phyloP scores from a whole-genome alignment of 30 jellyfish, hydroid and myxozoan species.

The Sanderia malayensis region DNA sequence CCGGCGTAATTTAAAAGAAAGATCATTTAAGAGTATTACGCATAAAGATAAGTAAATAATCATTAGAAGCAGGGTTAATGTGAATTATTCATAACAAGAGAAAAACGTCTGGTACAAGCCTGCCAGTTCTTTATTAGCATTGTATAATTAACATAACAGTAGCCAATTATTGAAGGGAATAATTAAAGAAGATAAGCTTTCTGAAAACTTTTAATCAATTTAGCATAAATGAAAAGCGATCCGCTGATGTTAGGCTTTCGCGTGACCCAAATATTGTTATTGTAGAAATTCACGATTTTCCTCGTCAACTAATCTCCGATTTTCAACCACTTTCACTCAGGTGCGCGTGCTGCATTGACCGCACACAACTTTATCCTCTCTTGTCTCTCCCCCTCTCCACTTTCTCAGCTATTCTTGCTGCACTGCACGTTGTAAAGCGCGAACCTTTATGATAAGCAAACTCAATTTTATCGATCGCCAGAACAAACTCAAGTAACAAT shows the following conservation, averaged over 20 bases:
- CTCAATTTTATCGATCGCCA: too few species aligned
- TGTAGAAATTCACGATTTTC: not conserved
- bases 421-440: too few species aligned
- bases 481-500: too few species aligned
- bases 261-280: not conserved
- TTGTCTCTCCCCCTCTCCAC: too few species aligned
- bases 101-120: not conserved
- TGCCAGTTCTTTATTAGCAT: not conserved
- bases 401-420: too few species aligned
- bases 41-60: not conserved
- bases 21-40: not conserved
- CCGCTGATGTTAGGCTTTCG: not conserved
- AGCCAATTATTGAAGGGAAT: not conserved
- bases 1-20: not conserved
- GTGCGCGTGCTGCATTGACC: not conserved
- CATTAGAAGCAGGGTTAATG: not conserved
- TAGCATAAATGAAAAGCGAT: not conserved
- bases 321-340: not conserved
- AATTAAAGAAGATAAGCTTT: not conserved
- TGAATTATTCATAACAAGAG: not conserved
- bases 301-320: not conserved
- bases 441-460: too few species aligned
- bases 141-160: not conserved
- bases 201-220: not conserved
- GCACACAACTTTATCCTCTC: too few species aligned